A percentile compares a stretch with the other conserved stretches of the same genome.
Evolutionary conservation across 2,113 vertebrate species (phyloP).

Genomic region (Barbus barbus): DNA sequence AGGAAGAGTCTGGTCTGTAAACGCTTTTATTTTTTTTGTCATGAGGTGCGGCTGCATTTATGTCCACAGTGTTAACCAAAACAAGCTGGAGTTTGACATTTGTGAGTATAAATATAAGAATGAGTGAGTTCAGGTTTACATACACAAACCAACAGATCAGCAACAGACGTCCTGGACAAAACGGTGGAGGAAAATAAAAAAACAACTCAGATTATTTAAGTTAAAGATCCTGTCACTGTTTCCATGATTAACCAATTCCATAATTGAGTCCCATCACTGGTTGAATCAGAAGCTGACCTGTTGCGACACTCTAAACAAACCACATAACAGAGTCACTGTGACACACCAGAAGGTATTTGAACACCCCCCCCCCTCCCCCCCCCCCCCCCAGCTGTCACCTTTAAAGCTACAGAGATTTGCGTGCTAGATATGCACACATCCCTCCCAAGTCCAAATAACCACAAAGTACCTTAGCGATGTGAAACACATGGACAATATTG

Average conservation of each 20-base stretch:
- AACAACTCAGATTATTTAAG: neutral
- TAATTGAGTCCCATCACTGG: neutral
- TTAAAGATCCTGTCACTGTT: neutral
- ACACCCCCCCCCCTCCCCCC: too few species aligned
- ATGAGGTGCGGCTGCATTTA: constrained; percentile 70
- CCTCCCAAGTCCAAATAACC: neutral
- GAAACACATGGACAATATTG: too few species aligned
- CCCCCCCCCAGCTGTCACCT: too few species aligned
- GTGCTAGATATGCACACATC: neutral
- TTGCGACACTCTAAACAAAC: neutral
- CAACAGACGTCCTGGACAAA: neutral
- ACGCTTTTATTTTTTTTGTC: constrained; percentile 56
- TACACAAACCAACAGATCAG: constrained; percentile 9
- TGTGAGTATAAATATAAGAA: constrained; percentile 55
- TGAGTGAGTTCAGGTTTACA: constrained; percentile 53
- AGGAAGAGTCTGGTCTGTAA: neutral
- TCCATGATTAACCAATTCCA: neutral
- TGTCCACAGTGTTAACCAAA: constrained; percentile 69
- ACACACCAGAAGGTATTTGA: neutral
- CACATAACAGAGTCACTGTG: neutral
- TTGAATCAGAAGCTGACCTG: neutral
- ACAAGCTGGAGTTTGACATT: constrained; percentile 72
- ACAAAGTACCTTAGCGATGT: too few species aligned
- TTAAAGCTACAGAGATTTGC: too few species aligned
- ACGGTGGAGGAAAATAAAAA: neutral